phyloP scores from a whole-genome alignment of 2,113 vertebrate genomes.

The Callionymus lyra region DNA sequence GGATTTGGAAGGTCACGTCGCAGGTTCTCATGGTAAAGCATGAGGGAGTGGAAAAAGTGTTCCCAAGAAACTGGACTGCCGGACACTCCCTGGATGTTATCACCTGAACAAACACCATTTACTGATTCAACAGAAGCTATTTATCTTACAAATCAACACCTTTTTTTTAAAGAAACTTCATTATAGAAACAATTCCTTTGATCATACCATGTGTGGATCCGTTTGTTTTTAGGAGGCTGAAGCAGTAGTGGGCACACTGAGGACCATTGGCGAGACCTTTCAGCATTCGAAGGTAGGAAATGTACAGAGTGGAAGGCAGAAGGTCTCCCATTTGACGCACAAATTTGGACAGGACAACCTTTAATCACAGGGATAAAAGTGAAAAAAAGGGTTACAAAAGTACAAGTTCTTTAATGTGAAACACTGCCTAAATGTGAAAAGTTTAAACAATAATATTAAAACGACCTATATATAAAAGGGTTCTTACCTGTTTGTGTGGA shows the following conservation, averaged over 20 bases:
- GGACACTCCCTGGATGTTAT: constrained; percentile 84
- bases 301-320: constrained; percentile 88
- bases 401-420: not conserved
- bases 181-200: not conserved
- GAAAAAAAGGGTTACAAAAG: no score
- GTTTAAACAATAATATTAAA: no score
- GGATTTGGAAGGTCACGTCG: constrained; percentile 85
- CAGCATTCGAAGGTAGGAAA: constrained; percentile 92
- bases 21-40: constrained; percentile 94
- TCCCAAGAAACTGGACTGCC: constrained; percentile 96
- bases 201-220: constrained; percentile 85
- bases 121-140: not conserved
- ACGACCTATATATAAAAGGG: not conserved
- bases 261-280: constrained; percentile 85
- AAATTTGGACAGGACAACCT: constrained; percentile 97
- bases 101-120: constrained; percentile 57
- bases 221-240: constrained; percentile 94
- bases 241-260: constrained; percentile 95
- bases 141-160: not conserved
- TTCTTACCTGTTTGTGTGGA: constrained; percentile 86
- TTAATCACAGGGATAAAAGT: constrained; percentile 21
- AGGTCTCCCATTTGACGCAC: constrained; percentile 98
- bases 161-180: not conserved
- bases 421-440: no score
- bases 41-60: constrained; percentile 94